Percentiles rank a stretch among this genome's conserved stretches.
These are phyloP conservation scores for Silurus lanzhouensis DNA, from an alignment of 2,797 vertebrate species.

Conservation along the genomic window DNA sequence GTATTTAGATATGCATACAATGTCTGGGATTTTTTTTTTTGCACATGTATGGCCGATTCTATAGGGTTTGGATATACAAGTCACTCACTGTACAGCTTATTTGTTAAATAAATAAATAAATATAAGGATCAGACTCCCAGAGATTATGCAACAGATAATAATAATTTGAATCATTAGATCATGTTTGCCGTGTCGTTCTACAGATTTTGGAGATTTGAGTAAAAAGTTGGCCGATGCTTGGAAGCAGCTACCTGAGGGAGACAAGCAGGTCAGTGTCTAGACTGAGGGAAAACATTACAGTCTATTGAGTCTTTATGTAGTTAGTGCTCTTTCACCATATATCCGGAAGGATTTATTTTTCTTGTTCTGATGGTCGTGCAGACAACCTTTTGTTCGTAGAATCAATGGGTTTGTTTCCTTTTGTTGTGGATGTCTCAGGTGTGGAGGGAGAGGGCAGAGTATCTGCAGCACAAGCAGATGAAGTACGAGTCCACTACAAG, in stretches of 20 bases:
- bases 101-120: not conserved
- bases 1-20: no score
- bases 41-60: no score
- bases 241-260: conserved; percentile 87
- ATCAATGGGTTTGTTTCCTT: not conserved
- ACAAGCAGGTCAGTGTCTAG: conserved; percentile 79
- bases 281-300: not conserved
- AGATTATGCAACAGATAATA: not conserved
- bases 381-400: not conserved
- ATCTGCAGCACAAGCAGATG: conserved; percentile 85
- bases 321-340: not conserved
- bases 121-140: not conserved
- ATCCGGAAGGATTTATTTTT: not conserved
- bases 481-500: conserved; percentile 84
- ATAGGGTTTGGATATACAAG: not conserved
- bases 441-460: conserved; percentile 87
- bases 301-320: not conserved
- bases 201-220: conserved; percentile 86
- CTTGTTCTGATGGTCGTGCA: not conserved
- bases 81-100: not conserved
- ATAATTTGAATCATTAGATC: not conserved
- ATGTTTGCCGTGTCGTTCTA: not conserved
- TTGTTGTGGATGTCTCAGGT: conserved; percentile 63
- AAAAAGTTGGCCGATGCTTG: conserved; percentile 86
- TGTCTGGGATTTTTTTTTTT: no score